A percentile compares a stretch with the other conserved stretches of the same genome.
Conservation (phyloP, 2,888 invertebrate species). For the Homarus gammarus region DNA sequence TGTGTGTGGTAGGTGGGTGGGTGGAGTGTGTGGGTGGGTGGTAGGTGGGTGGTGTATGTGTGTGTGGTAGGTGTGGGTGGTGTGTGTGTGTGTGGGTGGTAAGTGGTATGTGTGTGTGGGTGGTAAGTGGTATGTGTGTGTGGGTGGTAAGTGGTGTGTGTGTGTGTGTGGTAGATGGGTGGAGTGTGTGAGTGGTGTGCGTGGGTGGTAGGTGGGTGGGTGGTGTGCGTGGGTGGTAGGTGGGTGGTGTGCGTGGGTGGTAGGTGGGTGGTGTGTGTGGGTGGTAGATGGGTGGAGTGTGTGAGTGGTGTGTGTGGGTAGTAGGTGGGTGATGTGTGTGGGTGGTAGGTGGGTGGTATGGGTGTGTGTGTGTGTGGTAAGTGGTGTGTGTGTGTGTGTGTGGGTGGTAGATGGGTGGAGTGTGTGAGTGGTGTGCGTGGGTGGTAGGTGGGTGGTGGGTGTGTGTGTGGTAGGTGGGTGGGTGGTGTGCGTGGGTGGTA, state of each 20-base stretch:
- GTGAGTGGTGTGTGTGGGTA: constrained; percentile 10
- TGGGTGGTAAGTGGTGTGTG: too few relatives aligned
- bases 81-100: not conserved
- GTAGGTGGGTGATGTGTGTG: constrained; percentile 8
- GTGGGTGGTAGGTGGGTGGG: not conserved
- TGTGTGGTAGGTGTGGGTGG: not conserved
- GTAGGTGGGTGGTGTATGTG: not conserved
- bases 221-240: not conserved
- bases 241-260: not conserved
- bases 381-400: not conserved
- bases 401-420: too few relatives aligned
- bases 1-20: not conserved
- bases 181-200: constrained; percentile 5
- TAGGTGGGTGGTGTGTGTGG: not conserved
- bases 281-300: not conserved
- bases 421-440: too few relatives aligned
- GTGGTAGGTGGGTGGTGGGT: not conserved
- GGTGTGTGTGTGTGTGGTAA: not conserved
- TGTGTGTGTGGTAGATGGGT: not conserved
- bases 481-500: not conserved
- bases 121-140: too few relatives aligned
- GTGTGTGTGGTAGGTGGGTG: not conserved
- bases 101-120: not conserved
- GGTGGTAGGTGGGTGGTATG: not conserved
- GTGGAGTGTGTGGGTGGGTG: not conserved